Evolutionary conservation across 1,140 invertebrate genomes (phyloP).

Genomic region (Drosophila parabipectinata): DNA sequence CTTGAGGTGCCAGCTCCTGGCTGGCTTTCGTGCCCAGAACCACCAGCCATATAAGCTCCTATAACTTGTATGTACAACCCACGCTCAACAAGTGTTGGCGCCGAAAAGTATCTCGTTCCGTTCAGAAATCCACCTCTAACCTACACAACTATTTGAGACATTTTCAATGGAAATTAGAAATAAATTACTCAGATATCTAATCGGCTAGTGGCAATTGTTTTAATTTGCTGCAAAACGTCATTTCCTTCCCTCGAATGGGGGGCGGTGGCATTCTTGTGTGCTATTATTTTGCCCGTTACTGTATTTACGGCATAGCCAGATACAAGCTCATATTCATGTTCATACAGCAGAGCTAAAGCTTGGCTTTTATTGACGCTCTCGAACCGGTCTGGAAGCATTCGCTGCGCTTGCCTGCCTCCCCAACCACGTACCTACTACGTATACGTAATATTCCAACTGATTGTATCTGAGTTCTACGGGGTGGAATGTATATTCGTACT

Average conservation of each 20-base stretch:
- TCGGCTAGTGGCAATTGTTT: neutral
- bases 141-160: neutral
- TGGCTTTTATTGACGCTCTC: slow-evolving; percentile 32
- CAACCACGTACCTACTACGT: slow-evolving; percentile 13
- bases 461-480: slow-evolving; percentile 47
- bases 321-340: slow-evolving; percentile 37
- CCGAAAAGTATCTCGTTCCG: slow-evolving; percentile 61
- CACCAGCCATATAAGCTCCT: slow-evolving; percentile 3
- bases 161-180: neutral
- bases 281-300: slow-evolving; percentile 16
- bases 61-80: slow-evolving; percentile 26
- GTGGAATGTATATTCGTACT: slow-evolving; percentile 8
- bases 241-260: neutral
- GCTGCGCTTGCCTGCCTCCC: slow-evolving; percentile 39
- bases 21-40: slow-evolving; percentile 16
- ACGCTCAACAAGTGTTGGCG: slow-evolving; percentile 68
- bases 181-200: neutral
- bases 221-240: neutral
- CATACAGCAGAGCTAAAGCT: slow-evolving; percentile 18
- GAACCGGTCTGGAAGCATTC: slow-evolving; percentile 44
- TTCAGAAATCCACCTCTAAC: slow-evolving; percentile 16
- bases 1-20: slow-evolving; percentile 7
- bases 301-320: slow-evolving; percentile 12
- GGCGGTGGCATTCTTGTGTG: slow-evolving; percentile 1
- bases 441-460: slow-evolving; percentile 48